phyloP scores from a whole-genome alignment of 2,888 invertebrate genomes.

The Platycnemis pennipes region DNA sequence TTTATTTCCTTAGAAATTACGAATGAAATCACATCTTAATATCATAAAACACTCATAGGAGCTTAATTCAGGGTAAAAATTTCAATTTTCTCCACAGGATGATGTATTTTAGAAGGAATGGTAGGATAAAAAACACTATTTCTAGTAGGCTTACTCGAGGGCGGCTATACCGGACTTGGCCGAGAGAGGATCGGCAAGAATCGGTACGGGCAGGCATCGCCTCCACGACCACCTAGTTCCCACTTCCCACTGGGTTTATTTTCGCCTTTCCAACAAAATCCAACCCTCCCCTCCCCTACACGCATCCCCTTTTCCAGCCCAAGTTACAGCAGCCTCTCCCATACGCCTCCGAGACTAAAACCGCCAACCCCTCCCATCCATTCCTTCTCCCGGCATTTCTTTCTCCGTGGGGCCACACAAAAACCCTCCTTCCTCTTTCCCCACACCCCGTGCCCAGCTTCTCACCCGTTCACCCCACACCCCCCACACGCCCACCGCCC shows the following conservation, averaged over 20 bases:
- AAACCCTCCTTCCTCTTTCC: slow-evolving; percentile 13
- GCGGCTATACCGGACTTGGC: not conserved
- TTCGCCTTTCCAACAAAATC: not conserved
- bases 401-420: not conserved
- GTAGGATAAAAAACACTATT: not conserved
- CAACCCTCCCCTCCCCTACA: not conserved
- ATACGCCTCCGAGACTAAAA: not conserved
- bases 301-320: slow-evolving; percentile 28
- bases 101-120: too few relatives aligned
- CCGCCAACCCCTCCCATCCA: slow-evolving; percentile 2
- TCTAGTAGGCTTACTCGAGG: not conserved
- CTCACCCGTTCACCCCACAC: not conserved
- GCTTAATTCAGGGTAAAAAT: too few relatives aligned
- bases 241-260: not conserved
- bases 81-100: too few relatives aligned
- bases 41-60: too few relatives aligned
- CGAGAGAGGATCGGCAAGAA: not conserved
- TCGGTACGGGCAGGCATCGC: not conserved
- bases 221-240: not conserved
- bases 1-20: too few relatives aligned
- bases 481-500: not conserved
- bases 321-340: not conserved
- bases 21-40: too few relatives aligned
- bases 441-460: not conserved
- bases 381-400: slow-evolving; percentile 12